Evolutionary conservation across 2,113 vertebrate species (phyloP).

Genomic region (Hepsetus odoe): DNA sequence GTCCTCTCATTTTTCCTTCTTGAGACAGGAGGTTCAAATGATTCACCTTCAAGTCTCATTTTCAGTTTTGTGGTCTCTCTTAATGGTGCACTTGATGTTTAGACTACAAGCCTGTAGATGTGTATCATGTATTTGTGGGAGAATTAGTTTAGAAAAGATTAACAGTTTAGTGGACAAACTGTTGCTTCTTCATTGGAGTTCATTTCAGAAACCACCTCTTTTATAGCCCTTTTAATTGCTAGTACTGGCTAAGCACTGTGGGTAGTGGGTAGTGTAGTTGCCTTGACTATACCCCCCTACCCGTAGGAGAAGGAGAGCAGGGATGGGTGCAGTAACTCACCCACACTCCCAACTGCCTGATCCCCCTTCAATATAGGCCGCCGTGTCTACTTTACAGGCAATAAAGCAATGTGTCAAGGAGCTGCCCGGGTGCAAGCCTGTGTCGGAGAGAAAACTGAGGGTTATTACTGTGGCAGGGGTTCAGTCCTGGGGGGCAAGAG

Average conservation of each 20-base stretch:
- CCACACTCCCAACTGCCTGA: constrained; percentile 68
- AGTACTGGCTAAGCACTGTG: background rate
- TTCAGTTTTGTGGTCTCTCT: too few relatives aligned
- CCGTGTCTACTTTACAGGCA: constrained; percentile 75
- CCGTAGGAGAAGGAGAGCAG: constrained; percentile 38
- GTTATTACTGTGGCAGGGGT: constrained; percentile 26
- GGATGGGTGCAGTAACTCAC: constrained; percentile 35
- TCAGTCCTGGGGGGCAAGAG: background rate
- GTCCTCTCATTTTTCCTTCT: too few relatives aligned
- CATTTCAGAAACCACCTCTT: too few relatives aligned
- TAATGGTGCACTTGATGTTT: too few relatives aligned
- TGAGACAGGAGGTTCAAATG: too few relatives aligned
- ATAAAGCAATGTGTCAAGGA: constrained; percentile 70
- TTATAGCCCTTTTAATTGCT: too few relatives aligned
- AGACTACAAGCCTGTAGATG: too few relatives aligned
- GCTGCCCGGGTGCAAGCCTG: constrained; percentile 40
- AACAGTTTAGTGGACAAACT: too few relatives aligned
- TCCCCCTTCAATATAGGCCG: constrained; percentile 76
- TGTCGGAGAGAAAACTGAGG: background rate
- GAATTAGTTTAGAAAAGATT: too few relatives aligned
- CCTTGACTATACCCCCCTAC: background rate
- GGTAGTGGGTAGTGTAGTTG: constrained; percentile 1
- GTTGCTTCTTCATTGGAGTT: too few relatives aligned
- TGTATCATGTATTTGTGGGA: too few relatives aligned
- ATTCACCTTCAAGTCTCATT: too few relatives aligned